Evolutionary conservation across 2,888 invertebrate genomes (phyloP), one percentile per base, ranked within the genome.

Genomic region (Luperina testacea): DNA sequence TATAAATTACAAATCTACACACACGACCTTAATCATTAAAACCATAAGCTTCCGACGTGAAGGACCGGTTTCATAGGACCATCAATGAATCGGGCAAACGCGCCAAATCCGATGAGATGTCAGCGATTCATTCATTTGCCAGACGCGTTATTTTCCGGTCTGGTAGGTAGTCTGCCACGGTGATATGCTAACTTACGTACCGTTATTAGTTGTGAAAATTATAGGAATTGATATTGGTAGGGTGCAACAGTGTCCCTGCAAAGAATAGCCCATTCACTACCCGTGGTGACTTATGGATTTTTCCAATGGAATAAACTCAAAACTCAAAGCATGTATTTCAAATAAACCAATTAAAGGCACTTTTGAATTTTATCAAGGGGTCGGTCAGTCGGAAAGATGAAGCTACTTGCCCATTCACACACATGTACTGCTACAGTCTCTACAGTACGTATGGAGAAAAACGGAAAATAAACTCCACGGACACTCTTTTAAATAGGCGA

Each of bases 21-120:
- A 78, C 48, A 27, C 59, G 79, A 65, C 71, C 69, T 82, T 65
- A 83, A 65, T 82, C 59, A 75, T 78, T n/a, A 63, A 63, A 63
- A 61, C 75, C 57, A 80, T 80, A 82, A 77, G 75, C 65, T n/a
- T 76, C 69, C n/a, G 48, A 57, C 82, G 75, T 71, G 9, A 15
- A 63, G 48, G 78, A 88, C 88, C 87, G 83, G 88, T 88, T 86
- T 75, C 27, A 20, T 75, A 87, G 87, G 85, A 86, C 73, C 67
- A 89, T 88, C 87, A 88, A 87, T 89, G 88, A 83, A 81, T 71
- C 64, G 68, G 72, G n/a, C 61, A 78, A 65, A 42, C 81, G 78
- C 78, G 81, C 78, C 80, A 86, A 84, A 86, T 81, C 72, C 73
- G 78, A 78, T 89, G 84, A 87, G 70, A 77, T 84, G 73, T 73